Evolutionary conservation across 2,888 invertebrate genomes (phyloP), one percentile per base, ranked within the genome.

Genomic region (Silvanus unidentatus): DNA sequence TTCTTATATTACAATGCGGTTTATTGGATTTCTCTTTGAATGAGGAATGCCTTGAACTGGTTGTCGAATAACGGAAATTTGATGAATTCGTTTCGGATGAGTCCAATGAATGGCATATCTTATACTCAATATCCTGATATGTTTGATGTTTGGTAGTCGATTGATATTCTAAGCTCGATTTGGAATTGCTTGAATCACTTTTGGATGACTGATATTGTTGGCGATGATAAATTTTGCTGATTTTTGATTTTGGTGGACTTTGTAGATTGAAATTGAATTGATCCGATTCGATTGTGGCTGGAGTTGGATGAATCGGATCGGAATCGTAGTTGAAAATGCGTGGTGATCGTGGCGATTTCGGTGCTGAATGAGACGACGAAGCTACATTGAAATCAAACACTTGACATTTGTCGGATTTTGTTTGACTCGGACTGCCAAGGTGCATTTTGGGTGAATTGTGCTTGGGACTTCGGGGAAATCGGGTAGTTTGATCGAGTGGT

Each of bases 1-100:
- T 79, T 50, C 79, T 75, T 34, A 80, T 80, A 62, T 79, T 71
- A 39, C 69, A 70, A 29, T 54, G 52, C 1, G 66, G 64, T 42
- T 65, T 68, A 16, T 59, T 62, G n/a, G n/a, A n/a, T 49, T 66
- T 68, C 32, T 70, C 69, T 48, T 69, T 71, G 37, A 69, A 58
- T 1, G 68, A 68, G 1, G 68, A 67, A 52, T 69, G 69, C 14
- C 37, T 13, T 10, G 37, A 37, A n/a, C 15, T 37, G 37, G 10
- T 13, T 12, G 37, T 37, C 10, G 37, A 35, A 35, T 35, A 35
- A 6, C 35, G 9, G 13, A 9, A 12, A 35, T 12, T 35, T 12
- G 35, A 37, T 10, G 14, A 11, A 13, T 9, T 37, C 37, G 32
- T 32, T 39, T 69, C 68, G 1, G 69, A 66, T 12, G 32, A 37